phyloP scores from a whole-genome alignment of 2,888 invertebrate genomes.

The Drosophila meridiana region DNA sequence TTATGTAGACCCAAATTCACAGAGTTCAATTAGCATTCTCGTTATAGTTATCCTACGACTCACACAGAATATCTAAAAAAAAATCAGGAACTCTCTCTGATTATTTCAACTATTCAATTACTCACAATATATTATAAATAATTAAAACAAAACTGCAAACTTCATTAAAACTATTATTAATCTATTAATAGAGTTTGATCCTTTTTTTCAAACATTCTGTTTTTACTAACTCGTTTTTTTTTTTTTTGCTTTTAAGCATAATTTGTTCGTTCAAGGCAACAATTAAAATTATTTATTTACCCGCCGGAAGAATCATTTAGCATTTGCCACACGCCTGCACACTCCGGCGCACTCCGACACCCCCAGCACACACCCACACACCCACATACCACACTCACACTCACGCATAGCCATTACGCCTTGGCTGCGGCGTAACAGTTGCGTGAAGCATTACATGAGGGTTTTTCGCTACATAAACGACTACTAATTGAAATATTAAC shows the following conservation, averaged over 20 bases:
- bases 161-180: background rate
- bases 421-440: conserved; percentile 58
- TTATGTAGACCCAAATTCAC: no score
- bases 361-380: conserved; percentile 9
- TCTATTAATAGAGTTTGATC: background rate
- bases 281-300: conserved; percentile 58
- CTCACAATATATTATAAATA: no score
- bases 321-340: conserved; percentile 14
- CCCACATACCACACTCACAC: conserved; percentile 9
- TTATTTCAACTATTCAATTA: background rate
- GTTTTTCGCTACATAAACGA: conserved; percentile 61
- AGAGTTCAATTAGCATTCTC: no score
- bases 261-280: conserved; percentile 20
- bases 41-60: no score
- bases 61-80: no score
- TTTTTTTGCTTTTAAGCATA: background rate
- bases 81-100: background rate
- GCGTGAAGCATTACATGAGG: conserved; percentile 64
- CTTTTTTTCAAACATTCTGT: background rate
- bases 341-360: background rate
- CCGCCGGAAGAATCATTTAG: conserved; percentile 36
- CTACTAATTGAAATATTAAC: conserved; percentile 77
- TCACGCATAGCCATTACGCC: conserved; percentile 25
- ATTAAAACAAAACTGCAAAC: background rate
- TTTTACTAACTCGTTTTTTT: background rate